These are phyloP conservation scores for Esox lucius DNA, from an alignment of 2,797 vertebrate genomes.

Conservation along the genomic window DNA sequence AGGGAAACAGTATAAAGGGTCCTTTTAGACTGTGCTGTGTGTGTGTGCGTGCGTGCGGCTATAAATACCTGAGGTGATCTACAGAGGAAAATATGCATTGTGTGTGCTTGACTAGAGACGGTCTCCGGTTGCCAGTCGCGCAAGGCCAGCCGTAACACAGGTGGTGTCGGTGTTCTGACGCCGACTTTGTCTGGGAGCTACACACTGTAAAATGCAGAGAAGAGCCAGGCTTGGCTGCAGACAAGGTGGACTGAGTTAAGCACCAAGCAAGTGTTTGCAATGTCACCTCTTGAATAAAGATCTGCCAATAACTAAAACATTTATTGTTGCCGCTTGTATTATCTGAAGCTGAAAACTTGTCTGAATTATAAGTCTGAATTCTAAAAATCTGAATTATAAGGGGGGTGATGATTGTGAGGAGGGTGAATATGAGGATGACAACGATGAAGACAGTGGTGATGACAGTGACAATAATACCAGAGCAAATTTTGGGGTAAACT, in stretches of 20 bases:
- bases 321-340: background rate
- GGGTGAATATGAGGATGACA: background rate
- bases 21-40: background rate
- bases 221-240: background rate
- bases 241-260: background rate
- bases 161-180: background rate
- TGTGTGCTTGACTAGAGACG: background rate
- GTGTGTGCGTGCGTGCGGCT: background rate
- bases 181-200: background rate
- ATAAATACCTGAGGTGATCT: background rate
- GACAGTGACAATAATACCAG: background rate
- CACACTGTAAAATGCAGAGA: background rate
- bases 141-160: background rate
- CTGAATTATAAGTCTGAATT: too few species aligned
- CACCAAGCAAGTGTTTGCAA: background rate
- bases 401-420: background rate
- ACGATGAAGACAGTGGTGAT: background rate
- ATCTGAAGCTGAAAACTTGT: background rate
- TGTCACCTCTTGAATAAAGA: background rate
- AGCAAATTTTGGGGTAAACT: too few species aligned
- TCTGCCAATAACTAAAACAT: background rate
- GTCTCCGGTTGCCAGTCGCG: background rate
- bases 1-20: background rate
- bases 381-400: background rate
- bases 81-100: background rate